Conservation (phyloP, 2,888 invertebrate species). For the Dusona sp. region DNA sequence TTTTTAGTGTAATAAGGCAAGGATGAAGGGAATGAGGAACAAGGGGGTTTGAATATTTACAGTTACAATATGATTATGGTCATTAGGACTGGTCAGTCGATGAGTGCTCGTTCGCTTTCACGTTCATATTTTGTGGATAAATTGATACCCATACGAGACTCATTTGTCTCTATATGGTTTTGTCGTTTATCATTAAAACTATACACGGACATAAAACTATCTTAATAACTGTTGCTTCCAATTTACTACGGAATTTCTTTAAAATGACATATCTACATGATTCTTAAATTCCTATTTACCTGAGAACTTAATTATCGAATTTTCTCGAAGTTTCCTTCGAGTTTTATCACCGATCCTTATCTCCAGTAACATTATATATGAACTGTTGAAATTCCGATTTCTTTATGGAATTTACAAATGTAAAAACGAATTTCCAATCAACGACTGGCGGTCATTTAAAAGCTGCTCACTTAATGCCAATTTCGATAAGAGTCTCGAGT, state of each 20-base stretch:
- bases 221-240: neutral
- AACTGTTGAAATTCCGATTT: constrained; percentile 20
- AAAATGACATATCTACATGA: neutral
- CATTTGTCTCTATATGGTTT: constrained; percentile 11
- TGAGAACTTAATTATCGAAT: constrained; percentile 12
- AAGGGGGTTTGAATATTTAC: constrained; percentile 14
- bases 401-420: neutral
- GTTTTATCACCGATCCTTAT: constrained; percentile 36
- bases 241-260: neutral
- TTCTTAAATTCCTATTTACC: neutral
- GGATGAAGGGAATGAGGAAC: constrained; percentile 3
- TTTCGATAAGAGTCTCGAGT: constrained; percentile 28
- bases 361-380: neutral
- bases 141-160: constrained; percentile 25
- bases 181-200: constrained; percentile 19
- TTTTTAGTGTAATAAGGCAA: constrained; percentile 37
- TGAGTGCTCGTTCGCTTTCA: constrained; percentile 50
- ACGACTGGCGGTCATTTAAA: neutral
- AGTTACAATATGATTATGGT: constrained; percentile 57
- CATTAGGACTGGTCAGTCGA: constrained; percentile 56
- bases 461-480: constrained; percentile 9
- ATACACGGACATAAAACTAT: neutral
- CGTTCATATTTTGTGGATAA: constrained; percentile 33
- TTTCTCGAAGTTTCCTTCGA: constrained; percentile 1
- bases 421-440: constrained; percentile 8